Base-by-base conservation (phyloP, 2,888 invertebrate species). In the Nemurella pictetii region DNA sequence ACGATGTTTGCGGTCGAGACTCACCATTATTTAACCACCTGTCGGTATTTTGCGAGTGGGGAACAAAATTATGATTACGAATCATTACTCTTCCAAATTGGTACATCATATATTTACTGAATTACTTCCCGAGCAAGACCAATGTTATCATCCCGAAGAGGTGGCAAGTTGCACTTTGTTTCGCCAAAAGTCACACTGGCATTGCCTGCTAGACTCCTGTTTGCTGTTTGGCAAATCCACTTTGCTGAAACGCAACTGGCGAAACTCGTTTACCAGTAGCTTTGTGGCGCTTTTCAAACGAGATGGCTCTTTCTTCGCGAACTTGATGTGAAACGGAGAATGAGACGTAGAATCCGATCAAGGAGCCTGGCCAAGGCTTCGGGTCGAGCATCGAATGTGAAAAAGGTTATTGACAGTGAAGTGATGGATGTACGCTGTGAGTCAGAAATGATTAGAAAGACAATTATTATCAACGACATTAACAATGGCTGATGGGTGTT, bases 401-500 rank as follows among this genome's bases (percentile, higher is more conserved):
- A 75, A 75, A 28, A 75, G 75, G 75, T 75, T 75, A 75, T 75
- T 75, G 75, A 28, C 75, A 75, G 75, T 30, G 30, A 78, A 78
- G 78, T 55, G 55, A 55, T 55, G 55, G 55, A 55, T 55, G 55
- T 55, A 20, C 55, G 55, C 20, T 55, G 55, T 20, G 55, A 55
- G 55, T 55, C 55, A 55, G 55, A 78, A 78, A 78, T 78, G 78
- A 78, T 78, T 78, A 30, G n/a, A n/a, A 78, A 29, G 78, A 78
- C 78, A 78, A 75, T 75, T 75, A 75, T 75, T 75, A 27, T 75
- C 75, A 26, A 75, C 75, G 75, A 27, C 75, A 28, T 27, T 28
- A 28, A 78, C 78, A 78, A 78, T 78, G 30, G 78, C 78, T 29
- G 78, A 78, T 30, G 78, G 78, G 78, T 78, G 78, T 78, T 29